Conservation (phyloP, 2,113 vertebrate species). For the Tylochromis polylepis region DNA sequence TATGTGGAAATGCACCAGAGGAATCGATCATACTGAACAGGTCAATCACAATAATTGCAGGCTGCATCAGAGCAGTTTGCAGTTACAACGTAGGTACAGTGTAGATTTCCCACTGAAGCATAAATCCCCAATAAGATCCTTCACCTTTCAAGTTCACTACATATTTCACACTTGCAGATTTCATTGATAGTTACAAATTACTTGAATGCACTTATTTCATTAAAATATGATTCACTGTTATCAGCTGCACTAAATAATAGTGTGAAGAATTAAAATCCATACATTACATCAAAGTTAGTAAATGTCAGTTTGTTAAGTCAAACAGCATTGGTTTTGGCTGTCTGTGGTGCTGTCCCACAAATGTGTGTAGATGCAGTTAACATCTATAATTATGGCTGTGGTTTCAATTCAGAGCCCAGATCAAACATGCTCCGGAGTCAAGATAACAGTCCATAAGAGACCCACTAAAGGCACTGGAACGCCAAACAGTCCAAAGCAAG, state of each 20-base stretch:
- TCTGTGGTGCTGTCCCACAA: neutral
- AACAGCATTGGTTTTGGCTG: neutral
- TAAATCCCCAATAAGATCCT: neutral
- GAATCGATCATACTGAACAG: neutral
- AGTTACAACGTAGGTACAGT: neutral
- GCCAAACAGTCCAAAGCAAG: no score
- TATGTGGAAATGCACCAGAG: neutral
- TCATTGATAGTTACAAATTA: neutral
- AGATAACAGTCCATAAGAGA: no score
- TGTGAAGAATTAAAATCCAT: neutral
- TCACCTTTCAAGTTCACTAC: neutral
- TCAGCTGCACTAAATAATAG: neutral
- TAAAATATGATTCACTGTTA: neutral
- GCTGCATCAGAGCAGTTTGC: neutral
- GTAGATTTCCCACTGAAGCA: neutral
- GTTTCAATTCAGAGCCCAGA: no score
- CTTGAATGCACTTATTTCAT: neutral
- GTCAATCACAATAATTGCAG: neutral
- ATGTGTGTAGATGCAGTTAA: neutral
- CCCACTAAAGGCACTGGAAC: no score
- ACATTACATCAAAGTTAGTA: neutral
- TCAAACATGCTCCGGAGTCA: no score
- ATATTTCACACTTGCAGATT: neutral
- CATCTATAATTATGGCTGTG: neutral
- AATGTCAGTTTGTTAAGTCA: neutral